Evolutionary conservation across 2,888 invertebrate species (phyloP).

Genomic region (Escarpia spicata): DNA sequence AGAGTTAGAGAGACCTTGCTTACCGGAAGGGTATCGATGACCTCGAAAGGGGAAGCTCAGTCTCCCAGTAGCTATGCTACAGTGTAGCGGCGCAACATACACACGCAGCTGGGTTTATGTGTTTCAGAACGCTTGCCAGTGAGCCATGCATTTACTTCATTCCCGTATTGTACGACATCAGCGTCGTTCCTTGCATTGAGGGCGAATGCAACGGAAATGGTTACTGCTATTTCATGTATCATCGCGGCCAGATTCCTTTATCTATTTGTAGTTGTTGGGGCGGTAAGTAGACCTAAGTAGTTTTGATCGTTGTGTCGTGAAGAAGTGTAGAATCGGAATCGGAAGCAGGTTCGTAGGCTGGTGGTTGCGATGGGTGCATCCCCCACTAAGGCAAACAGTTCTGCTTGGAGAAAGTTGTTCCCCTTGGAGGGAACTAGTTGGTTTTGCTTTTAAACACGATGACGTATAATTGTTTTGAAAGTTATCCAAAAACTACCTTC

Average conservation of each 20-base stretch:
- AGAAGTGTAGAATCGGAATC: neutral
- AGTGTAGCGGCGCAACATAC: no score
- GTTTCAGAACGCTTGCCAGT: neutral
- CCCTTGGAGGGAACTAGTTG: no score
- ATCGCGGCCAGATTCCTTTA: neutral
- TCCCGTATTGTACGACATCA: neutral
- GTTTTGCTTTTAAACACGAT: no score
- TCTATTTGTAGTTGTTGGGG: neutral
- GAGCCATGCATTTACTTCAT: neutral
- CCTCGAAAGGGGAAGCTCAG: no score
- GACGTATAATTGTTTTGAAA: no score
- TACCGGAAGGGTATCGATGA: no score
- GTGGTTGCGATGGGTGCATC: no score
- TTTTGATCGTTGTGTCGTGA: neutral
- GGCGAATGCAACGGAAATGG: neutral
- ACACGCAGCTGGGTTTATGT: neutral
- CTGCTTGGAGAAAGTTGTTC: no score
- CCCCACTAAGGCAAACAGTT: no score
- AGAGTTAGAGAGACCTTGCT: neutral
- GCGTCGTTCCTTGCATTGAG: neutral
- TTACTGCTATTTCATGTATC: neutral
- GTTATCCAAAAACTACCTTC: no score
- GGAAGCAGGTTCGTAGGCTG: no score
- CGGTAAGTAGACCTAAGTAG: neutral
- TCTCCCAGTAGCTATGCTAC: no score